Percentiles rank a stretch among this genome's conserved stretches.
Evolutionary conservation across 1,140 invertebrate genomes (phyloP).

Genomic region (Platyura marginata): DNA sequence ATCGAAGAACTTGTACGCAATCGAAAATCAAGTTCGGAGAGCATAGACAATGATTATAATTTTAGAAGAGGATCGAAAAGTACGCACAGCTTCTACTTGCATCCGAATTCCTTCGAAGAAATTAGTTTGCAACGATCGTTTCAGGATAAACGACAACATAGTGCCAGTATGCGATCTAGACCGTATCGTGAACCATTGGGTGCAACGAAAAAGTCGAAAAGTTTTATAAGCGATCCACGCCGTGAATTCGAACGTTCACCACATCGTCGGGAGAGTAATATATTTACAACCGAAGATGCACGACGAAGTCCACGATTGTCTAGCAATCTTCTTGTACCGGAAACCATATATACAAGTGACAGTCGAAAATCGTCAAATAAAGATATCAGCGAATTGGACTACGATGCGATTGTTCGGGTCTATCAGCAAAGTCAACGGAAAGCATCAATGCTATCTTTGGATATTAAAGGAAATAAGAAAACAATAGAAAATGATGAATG

Average conservation of each 20-base stretch:
- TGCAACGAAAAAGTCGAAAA: constrained; percentile 24
- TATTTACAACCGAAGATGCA: constrained; percentile 19
- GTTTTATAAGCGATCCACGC: constrained; percentile 19
- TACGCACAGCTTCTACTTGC: constrained; percentile 19
- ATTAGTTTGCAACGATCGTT: constrained; percentile 13
- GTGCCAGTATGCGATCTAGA: constrained; percentile 18
- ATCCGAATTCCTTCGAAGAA: constrained; percentile 21
- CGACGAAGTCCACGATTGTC: constrained; percentile 19
- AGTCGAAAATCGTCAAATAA: constrained; percentile 12
- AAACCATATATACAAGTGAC: constrained; percentile 7
- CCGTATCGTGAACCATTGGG: constrained; percentile 20
- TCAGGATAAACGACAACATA: constrained; percentile 21
- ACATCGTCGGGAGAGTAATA: constrained; percentile 23
- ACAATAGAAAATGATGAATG: constrained; percentile 16
- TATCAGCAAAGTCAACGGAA: constrained; percentile 20
- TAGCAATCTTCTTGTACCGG: constrained; percentile 2
- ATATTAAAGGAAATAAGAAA: constrained; percentile 21
- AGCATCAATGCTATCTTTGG: constrained; percentile 11
- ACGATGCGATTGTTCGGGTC: constrained; percentile 17
- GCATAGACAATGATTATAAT: constrained; percentile 13
- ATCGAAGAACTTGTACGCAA: constrained; percentile 9
- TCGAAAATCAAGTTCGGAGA: constrained; percentile 21
- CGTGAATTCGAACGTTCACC: constrained; percentile 21
- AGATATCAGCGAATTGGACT: constrained; percentile 13
- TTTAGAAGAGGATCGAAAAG: constrained; percentile 21